Evolutionary conservation across 2,113 vertebrate species (phyloP), one percentile per base, ranked within the genome.

Genomic region (Tragelaphus imberbis): DNA sequence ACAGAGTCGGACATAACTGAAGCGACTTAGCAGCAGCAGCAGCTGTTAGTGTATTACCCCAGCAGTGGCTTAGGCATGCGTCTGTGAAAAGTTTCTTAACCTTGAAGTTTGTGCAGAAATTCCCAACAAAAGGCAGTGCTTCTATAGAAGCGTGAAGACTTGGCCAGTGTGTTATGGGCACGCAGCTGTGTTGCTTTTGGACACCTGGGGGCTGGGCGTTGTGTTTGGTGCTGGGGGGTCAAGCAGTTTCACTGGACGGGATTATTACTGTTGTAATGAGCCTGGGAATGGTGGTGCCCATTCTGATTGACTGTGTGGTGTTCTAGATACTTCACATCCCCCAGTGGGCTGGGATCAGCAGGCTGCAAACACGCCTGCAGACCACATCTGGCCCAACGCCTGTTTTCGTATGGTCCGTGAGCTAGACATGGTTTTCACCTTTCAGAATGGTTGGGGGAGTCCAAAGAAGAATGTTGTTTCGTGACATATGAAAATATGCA

Each of bases 21-120:
- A 33, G 61, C 3, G 0, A 63, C 14, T 63, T 7, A 30, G 61
- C 61, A 30, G 13, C 61, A 25, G 59, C 28, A 63, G 28, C 28
- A 15, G 28, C 28, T 30, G 58, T 63, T 33, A 79, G 47, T 19
- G 4, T 61, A 8, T 65, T 84, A 75, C 93, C 63, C 71, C 92
- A 56, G 58, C 3, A 5, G 7, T 47, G n/a, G 56, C 75, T 77
- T 80, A 86, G 61, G n/a, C 28, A 4, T 81, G 79, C 30, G 10
- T 93, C 91, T 90, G 61, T 84, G 55, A 84, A 82, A 95, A 86
- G 77, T 97, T 96, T 61, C 91, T 90, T 95, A 51, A 94, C 94
- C 95, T 97, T 94, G 89, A 97, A 92, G 90, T 91, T 59, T 33
- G 79, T 89, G 87, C 65, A 90, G 9, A 95, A 65, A 40, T 94